Evolutionary conservation across 2,113 vertebrate genomes (phyloP), one percentile per base, ranked within the genome.

Genomic region (Brienomyrus longianalis): DNA sequence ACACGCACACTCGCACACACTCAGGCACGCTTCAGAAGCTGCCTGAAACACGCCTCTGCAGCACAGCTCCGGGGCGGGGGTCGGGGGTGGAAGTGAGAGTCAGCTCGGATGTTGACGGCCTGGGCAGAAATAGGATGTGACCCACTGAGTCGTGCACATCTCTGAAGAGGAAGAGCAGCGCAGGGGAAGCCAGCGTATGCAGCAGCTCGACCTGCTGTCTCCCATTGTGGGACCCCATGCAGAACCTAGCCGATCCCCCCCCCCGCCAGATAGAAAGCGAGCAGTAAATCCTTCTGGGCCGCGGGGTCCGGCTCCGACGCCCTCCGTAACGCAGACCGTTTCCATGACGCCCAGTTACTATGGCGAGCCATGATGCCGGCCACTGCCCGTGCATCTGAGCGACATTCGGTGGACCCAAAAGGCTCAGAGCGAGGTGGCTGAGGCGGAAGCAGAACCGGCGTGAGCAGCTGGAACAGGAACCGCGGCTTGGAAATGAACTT

Each of bases 121-220:
- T 0, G 8, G 10, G 39, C 50, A 39, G 83, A 54, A 80, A 88
- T 66, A 90, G 89, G 90, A 90, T 83, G 90, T 88, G 86, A 51
- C n/a, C 88, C 43, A 4, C 31, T 80, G 17, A 48, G 39, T 45
- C 8, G 48, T 27, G n/a, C n/a, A 70, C 7, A 0, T 59, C 47
- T 31, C 8, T 80, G 83, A 83, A 83, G 74, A 52, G 90, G 86
- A 88, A 90, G 43, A 39, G n/a, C 54, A 27, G 11, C 1, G 31
- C 86, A 62, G 86, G 51, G 87, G 74, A 88, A 87, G 56, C 83
- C n/a, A 0, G 47, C 5, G 3, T 17, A 23, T 0, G 23, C 43
- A 19, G 35, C 74, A 21, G 5, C 54, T 56, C 4, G n/a, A 35
- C 66, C 9, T 35, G 66, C 10, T 4, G 9, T 0, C 5, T n/a